Conservation (phyloP, 2,797 vertebrate species). For the Muscicapa striata region DNA sequence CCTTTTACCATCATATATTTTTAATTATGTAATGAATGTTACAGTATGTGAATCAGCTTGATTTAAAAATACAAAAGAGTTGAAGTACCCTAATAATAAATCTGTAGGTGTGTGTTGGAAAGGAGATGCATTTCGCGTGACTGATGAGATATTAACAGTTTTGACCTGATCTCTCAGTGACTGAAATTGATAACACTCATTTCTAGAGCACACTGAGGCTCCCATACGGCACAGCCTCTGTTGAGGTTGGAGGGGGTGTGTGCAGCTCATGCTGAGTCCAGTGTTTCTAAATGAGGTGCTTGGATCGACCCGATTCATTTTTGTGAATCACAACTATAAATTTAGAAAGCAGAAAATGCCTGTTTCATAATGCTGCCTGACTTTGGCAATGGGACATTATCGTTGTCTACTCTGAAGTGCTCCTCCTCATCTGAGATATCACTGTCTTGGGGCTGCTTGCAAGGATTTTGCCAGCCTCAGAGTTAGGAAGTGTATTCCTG, state of each 20-base stretch:
- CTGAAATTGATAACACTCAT: constrained; percentile 43
- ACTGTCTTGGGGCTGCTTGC: neutral
- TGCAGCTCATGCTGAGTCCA: neutral
- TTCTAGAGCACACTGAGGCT: neutral
- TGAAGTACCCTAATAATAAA: constrained; percentile 29
- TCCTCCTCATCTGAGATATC: neutral
- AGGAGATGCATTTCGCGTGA: neutral
- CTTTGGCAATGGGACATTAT: neutral
- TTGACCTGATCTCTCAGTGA: constrained; percentile 39
- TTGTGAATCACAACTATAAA: constrained; percentile 20
- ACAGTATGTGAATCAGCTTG: constrained; percentile 19
- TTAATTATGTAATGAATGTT: constrained; percentile 11
- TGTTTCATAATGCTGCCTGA: constrained; percentile 31
- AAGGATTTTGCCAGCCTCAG: neutral
- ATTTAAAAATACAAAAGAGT: constrained; percentile 41
- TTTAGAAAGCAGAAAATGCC: constrained; percentile 22
- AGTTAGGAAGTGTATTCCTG: neutral
- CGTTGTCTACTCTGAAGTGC: neutral
- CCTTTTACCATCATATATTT: neutral
- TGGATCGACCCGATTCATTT: neutral
- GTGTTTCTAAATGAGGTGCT: constrained; percentile 18
- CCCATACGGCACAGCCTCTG: neutral
- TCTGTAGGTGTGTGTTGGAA: constrained; percentile 26
- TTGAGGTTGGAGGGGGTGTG: neutral
- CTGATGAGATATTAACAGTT: constrained; percentile 60